Evolutionary conservation across 2,797 vertebrate genomes (phyloP).

Genomic region (Emydoidea blandingii): DNA sequence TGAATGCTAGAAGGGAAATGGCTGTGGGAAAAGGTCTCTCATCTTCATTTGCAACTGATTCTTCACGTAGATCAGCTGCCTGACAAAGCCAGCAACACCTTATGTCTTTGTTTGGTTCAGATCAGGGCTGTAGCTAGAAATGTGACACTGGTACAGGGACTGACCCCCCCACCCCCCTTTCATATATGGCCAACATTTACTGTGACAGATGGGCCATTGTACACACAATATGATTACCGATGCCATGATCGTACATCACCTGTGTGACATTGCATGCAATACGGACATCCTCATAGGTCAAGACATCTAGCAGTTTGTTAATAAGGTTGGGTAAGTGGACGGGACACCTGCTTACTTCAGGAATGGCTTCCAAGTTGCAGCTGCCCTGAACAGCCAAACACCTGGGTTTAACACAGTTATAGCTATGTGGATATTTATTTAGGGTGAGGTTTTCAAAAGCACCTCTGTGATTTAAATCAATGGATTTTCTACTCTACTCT

Average conservation of each 20-base stretch:
- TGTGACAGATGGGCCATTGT: not conserved
- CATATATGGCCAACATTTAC: rapidly evolving
- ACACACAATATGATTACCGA: not conserved
- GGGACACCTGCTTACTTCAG: not conserved
- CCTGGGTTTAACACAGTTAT: no score
- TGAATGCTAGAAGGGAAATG: not conserved
- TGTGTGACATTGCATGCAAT: not conserved
- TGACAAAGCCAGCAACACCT: not conserved
- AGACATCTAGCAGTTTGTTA: not conserved
- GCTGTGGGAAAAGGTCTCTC: not conserved
- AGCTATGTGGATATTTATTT: not conserved
- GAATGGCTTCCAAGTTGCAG: not conserved
- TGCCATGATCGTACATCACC: not conserved
- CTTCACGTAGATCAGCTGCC: rapidly evolving
- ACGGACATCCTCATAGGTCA: not conserved
- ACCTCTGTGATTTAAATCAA: not conserved
- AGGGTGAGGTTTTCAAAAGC: not conserved
- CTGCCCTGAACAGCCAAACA: not conserved
- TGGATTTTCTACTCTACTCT: not conserved
- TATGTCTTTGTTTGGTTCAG: not conserved
- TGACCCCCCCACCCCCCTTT: no score
- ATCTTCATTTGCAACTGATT: not conserved
- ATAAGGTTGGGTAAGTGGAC: not conserved
- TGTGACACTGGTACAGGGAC: not conserved
- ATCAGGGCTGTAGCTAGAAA: not conserved